phyloP scores from a whole-genome alignment of 2,888 invertebrate genomes.

The Kuschelorhynchus macadamiae region DNA sequence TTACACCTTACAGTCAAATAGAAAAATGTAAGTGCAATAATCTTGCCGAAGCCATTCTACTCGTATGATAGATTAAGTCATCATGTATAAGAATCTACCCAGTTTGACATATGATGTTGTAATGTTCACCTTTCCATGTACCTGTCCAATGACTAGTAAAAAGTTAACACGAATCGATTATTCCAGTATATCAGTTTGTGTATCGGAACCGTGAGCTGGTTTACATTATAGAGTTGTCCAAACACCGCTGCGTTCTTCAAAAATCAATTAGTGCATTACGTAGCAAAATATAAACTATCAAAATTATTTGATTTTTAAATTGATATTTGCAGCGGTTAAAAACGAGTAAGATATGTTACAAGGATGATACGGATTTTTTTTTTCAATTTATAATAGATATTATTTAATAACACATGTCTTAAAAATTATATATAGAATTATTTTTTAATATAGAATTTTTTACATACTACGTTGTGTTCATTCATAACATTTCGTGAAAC shows the following conservation, averaged over 20 bases:
- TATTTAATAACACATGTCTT: no score
- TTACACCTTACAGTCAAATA: no score
- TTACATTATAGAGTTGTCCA: constrained; percentile 64
- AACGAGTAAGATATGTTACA: no score
- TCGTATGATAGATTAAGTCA: constrained; percentile 23
- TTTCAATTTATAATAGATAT: no score
- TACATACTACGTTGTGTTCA: no score
- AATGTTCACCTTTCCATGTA: constrained; percentile 60
- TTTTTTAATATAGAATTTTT: no score
- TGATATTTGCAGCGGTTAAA: constrained; percentile 9
- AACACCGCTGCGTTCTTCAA: constrained; percentile 61
- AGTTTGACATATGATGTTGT: constrained; percentile 56
- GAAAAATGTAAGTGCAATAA: no score
- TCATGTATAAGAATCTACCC: constrained; percentile 26
- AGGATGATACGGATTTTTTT: no score
- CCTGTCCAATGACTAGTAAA: constrained; percentile 64
- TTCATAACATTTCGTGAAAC: no score
- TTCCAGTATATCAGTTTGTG: constrained; percentile 64
- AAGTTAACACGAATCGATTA: constrained; percentile 65
- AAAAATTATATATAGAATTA: no score
- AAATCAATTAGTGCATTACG: constrained; percentile 63
- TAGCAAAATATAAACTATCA: constrained; percentile 51
- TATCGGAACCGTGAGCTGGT: constrained; percentile 64
- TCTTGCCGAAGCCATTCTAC: no score
- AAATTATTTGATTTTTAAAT: constrained; percentile 22